Evolutionary conservation across 1,140 invertebrate genomes (phyloP), one percentile per base, ranked within the genome.

Genomic region (Leptinotarsa lineolata): DNA sequence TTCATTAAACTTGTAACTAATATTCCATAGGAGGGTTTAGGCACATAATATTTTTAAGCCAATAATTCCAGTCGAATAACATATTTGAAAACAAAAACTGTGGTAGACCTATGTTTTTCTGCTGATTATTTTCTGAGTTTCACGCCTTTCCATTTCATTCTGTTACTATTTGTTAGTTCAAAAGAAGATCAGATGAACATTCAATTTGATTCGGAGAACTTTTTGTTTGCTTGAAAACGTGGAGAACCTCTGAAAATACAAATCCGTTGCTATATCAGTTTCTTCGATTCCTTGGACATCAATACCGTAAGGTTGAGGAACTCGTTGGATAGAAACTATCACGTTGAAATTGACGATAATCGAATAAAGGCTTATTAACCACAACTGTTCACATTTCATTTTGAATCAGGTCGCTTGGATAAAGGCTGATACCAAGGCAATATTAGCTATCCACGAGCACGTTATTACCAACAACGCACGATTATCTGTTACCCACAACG

Each of bases 401-500:
- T 79, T 80, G 73, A 82, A 80, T 82, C 86, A 96, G 94, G 93
- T 96, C 73, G 94, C 94, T 72, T 96, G 95, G 95, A 94, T 96
- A 85, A 95, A 95, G 85, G 93, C 93, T 70, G 94, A 97, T 86
- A 94, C 94, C 59, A 95, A 96, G 85, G 94, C 94, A 69, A 92
- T 96, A 81, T 88, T 96, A 81, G 95, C 95, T 69, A 95, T 96
- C 83, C 94, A 97, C 85, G 94, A 95, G 82, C 92, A 95, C 84
- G 94, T 96, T 76, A 95, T 97, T 84, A 95, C 94, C 61, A 95
- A 96, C 88, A 95, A 95, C 86, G 91, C 92, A 68, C 87, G 93
- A 79, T 88, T 95, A 79, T 91, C 91, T 72, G 94, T 95, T 67
- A 92, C 92, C n/a, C 93, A 95, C 87, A 94, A 91, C 83, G 93